Conservation (phyloP, 2,113 vertebrate species). For the Irena cyanogastra region DNA sequence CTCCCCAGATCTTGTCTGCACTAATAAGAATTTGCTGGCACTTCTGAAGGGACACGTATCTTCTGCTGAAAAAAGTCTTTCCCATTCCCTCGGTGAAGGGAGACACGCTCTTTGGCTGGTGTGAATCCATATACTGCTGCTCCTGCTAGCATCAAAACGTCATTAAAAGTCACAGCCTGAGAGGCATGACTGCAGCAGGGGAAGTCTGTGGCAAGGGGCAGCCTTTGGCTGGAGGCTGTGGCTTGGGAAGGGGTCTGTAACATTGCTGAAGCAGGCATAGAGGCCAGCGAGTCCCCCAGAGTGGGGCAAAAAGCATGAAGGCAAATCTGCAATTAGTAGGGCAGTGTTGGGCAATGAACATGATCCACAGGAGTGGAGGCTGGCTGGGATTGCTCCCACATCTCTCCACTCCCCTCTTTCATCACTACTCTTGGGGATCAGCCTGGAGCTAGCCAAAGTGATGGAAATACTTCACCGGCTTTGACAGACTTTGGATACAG, state of each 20-base stretch:
- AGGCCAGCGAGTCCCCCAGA: accelerated
- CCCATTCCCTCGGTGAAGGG: not conserved
- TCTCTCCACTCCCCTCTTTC: not conserved
- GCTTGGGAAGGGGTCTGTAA: not conserved
- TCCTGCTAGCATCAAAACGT: not conserved
- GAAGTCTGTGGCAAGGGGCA: not conserved
- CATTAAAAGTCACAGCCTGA: not conserved
- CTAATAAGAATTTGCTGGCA: conserved; percentile 40
- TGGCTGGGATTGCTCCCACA: not conserved
- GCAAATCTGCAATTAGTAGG: not conserved
- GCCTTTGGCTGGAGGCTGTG: not conserved
- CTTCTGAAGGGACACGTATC: not conserved
- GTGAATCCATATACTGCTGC: not conserved
- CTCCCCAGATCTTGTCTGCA: not conserved
- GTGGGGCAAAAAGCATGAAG: not conserved
- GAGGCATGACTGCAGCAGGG: not conserved
- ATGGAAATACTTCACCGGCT: not conserved
- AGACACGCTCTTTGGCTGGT: not conserved
- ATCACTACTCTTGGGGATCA: not conserved
- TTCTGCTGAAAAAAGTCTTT: not conserved
- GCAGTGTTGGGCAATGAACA: not conserved
- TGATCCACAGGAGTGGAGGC: not conserved
- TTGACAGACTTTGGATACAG: not conserved
- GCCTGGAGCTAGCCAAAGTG: not conserved
- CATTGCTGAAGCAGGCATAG: not conserved